A percentile compares a stretch with the other conserved stretches of the same genome.
Evolutionary conservation across 2,797 vertebrate species (phyloP).

Genomic region (Ibycter americanus): DNA sequence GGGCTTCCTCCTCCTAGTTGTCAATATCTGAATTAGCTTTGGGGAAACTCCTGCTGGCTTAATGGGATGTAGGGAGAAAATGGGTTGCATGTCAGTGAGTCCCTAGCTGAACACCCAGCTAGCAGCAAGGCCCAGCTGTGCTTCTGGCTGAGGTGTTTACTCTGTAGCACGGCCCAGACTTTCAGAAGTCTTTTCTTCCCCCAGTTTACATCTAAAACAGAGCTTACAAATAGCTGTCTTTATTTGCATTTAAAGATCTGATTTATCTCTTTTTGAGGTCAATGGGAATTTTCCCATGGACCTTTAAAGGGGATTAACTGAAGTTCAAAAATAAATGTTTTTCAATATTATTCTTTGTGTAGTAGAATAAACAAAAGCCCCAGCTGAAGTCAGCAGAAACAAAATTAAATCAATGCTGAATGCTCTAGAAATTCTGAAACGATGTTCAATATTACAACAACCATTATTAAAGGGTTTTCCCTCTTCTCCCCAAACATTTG

Average conservation of each 20-base stretch:
- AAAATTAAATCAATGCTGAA: background rate
- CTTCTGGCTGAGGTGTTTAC: background rate
- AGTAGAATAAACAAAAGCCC: background rate
- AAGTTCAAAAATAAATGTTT: background rate
- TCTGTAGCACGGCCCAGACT: background rate
- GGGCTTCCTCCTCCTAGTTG: background rate
- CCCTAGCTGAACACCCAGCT: background rate
- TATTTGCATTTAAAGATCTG: background rate
- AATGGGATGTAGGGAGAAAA: background rate
- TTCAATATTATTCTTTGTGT: background rate
- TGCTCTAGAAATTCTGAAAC: background rate
- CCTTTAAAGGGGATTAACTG: background rate
- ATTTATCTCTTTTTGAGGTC: background rate
- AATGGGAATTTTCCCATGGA: background rate
- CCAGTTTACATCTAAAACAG: background rate
- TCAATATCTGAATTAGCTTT: background rate
- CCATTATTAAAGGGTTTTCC: background rate
- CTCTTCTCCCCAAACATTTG: background rate
- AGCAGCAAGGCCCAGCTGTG: background rate
- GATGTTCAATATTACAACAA: background rate
- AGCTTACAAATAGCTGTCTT: background rate
- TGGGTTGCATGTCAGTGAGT: background rate
- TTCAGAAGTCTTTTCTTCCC: background rate
- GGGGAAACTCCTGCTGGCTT: background rate
- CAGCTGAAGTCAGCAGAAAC: background rate